phyloP scores from a whole-genome alignment of 2,888 invertebrate genomes.

The Tholera decimalis region DNA sequence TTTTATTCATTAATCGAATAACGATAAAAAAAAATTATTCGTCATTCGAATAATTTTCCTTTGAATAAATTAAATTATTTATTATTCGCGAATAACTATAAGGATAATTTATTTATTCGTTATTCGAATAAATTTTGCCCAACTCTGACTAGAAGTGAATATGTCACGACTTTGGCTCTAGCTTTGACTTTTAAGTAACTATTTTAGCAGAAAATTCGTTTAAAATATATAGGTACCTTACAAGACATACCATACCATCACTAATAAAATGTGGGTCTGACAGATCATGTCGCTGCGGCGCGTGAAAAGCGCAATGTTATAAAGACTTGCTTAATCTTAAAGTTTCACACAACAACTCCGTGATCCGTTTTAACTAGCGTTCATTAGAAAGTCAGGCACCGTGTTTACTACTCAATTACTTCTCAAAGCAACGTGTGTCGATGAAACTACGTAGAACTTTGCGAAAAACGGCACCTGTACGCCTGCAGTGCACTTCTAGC shows the following conservation, averaged over 20 bases:
- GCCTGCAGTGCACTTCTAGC: conserved; percentile 25
- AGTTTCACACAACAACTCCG: conserved; percentile 11
- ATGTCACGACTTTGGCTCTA: no score
- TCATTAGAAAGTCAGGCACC: conserved; percentile 48
- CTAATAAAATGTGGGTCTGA: neutral
- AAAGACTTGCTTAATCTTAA: conserved; percentile 23
- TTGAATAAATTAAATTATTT: no score
- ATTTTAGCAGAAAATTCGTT: no score
- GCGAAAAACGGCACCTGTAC: conserved; percentile 34
- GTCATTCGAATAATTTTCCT: no score
- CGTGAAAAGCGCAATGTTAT: conserved; percentile 5
- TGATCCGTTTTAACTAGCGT: conserved; percentile 48
- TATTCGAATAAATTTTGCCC: no score
- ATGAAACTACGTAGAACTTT: conserved; percentile 49
- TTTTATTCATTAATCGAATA: no score
- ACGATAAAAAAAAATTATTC: no score
- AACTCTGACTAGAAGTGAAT: no score
- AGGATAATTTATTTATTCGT: no score
- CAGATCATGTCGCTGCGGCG: neutral
- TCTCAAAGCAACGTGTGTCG: conserved; percentile 53
- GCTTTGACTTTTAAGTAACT: no score
- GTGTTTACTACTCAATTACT: conserved; percentile 61
- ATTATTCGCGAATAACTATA: no score
- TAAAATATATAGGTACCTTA: no score
- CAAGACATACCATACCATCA: neutral